Conservation (phyloP, 2,797 vertebrate genomes). For the Geotria australis region DNA sequence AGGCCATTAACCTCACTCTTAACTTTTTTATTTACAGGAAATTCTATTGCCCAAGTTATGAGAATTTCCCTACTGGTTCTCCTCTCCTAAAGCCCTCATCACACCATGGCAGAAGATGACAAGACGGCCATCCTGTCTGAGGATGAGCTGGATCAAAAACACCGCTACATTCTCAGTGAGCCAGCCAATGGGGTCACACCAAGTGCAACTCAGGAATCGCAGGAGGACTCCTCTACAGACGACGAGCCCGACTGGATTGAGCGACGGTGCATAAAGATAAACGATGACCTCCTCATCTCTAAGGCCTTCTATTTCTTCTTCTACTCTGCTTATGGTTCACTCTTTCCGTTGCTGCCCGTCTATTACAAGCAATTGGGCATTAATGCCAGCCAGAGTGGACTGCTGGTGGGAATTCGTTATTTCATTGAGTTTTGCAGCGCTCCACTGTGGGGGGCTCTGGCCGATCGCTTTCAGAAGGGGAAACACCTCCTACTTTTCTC, state of each 20-base stretch:
- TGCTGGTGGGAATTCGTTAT: conserved; percentile 76
- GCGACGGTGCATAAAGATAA: conserved; percentile 40
- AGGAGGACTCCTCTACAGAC: conserved; percentile 6
- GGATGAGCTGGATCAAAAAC: conserved; percentile 75
- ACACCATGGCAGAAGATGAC: conserved; percentile 51
- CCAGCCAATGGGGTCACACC: conserved; percentile 31
- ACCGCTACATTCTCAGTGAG: conserved; percentile 43
- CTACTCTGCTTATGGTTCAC: conserved; percentile 76
- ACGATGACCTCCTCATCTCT: conserved; percentile 55
- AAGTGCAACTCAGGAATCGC: conserved; percentile 12
- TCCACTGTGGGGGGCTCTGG: conserved; percentile 87
- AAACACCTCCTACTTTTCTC: conserved; percentile 70
- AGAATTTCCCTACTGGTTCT: too few species aligned
- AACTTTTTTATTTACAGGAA: too few species aligned
- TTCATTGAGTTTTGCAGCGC: conserved; percentile 98
- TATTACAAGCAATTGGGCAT: conserved; percentile 92
- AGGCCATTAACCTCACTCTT: too few species aligned
- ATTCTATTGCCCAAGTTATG: too few species aligned
- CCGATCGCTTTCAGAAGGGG: conserved; percentile 68
- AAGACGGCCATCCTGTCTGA: conserved; percentile 77
- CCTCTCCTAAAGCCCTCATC: too few species aligned
- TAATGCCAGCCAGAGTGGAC: conserved; percentile 52
- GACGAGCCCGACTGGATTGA: conserved; percentile 35
- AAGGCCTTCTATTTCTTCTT: conserved; percentile 97
- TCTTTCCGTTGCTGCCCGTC: conserved; percentile 60